Evolutionary conservation across 2,888 invertebrate genomes (phyloP), one percentile per base, ranked within the genome.

Genomic region (Anaspis maculata): DNA sequence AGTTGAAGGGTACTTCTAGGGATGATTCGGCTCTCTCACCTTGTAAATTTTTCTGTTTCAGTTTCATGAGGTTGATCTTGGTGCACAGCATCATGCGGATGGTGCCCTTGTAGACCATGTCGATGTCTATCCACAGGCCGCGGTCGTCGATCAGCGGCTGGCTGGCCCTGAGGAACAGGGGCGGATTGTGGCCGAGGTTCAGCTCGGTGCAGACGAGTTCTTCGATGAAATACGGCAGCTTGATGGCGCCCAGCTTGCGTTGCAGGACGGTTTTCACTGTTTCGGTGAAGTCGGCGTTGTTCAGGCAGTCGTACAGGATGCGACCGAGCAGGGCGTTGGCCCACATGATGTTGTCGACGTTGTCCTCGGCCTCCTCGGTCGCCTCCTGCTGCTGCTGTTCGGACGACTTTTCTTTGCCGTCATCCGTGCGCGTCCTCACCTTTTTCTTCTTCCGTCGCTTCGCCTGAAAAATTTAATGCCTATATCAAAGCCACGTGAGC

Each of bases 61-160:
- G 60, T 56, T 79, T 82, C 72, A 85, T 75, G 25, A 87, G 63
- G 68, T 92, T 92, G 47, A 92, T 71, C 61, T 91, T 90, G 2
- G 92, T 92, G 57, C 87, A 85, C 19, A 95, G 72, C 2, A 83
- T 83, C 73, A 92, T 80, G 43, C 78, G 76, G 24, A 87, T 75
- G 44, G 75, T 73, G 29, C 90, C 90, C 48, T 79, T 77, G 66
- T 90, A 90, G 2, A 76, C 73, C 36, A 91, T 64, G 54, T 88
- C 83, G 9, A 91, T 68, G 64, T 92, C 88, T 1, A 90, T 71
- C 92, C 94, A 95, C 33, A 92, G 68, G 21, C 94, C 94, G 54
- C 82, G 76, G 45, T 82, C 77, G 66, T 92, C 86, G 41, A 84
- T 64, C 25, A 72, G 62, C 0, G 91, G 89, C 40, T 73, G 65